Percentiles rank a stretch among this genome's conserved stretches.
phyloP scores from a whole-genome alignment of 1,140 invertebrate genomes.

The Octopus sinensis region DNA sequence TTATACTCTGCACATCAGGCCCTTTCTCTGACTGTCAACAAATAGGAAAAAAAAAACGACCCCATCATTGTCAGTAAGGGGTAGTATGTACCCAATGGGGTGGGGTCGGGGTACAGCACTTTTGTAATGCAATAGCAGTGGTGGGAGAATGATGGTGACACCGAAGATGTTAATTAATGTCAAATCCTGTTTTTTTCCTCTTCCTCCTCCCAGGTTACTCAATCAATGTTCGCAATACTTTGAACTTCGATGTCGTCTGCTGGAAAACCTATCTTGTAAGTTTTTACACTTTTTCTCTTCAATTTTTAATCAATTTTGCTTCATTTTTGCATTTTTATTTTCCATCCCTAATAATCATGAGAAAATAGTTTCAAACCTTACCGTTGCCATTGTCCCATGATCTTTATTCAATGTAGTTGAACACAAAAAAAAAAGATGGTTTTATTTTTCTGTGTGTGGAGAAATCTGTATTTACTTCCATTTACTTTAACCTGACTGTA shows the following conservation, averaged over 20 bases:
- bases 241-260: conserved; percentile 58
- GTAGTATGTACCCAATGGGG: no score
- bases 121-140: no score
- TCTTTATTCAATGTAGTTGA: no score
- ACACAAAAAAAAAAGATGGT: no score
- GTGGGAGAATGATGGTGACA: no score
- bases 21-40: background rate
- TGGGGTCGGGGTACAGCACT: no score
- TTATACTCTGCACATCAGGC: no score
- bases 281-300: background rate
- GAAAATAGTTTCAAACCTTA: no score
- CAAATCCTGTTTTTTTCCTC: background rate
- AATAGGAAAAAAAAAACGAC: background rate
- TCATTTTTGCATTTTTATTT: background rate
- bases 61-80: background rate
- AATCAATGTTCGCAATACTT: conserved; percentile 62
- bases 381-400: no score
- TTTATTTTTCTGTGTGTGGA: no score
- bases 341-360: background rate
- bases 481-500: no score
- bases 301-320: background rate
- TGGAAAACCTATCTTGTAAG: conserved; percentile 55
- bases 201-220: conserved; percentile 50
- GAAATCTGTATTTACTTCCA: no score
- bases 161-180: background rate